A percentile compares a stretch with the other conserved stretches of the same genome.
Conservation (phyloP, 2,888 invertebrate genomes). For the Cosmia pyralina region DNA sequence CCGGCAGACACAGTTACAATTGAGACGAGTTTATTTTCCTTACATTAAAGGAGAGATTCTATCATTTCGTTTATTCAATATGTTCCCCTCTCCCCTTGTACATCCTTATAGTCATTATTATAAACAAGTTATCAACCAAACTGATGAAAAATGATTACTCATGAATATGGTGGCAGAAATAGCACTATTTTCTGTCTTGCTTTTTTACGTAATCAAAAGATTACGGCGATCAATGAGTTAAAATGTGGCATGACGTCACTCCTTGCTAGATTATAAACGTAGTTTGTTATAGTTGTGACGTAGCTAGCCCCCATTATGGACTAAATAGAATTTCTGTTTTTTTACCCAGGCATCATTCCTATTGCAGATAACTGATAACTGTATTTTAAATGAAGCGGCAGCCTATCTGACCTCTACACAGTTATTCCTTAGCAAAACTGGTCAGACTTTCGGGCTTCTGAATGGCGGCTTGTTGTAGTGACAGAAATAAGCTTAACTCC, state of each 20-base stretch:
- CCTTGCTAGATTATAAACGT: no score
- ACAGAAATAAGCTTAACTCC: no score
- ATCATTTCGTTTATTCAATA: neutral
- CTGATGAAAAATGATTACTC: neutral
- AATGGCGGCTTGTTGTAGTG: neutral
- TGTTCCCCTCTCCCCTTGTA: no score
- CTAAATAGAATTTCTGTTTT: no score
- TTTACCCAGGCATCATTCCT: no score
- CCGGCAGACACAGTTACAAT: neutral
- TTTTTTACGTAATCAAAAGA: no score
- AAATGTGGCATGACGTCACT: no score
- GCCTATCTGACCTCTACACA: neutral
- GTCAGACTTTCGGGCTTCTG: neutral
- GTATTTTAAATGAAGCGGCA: neutral
- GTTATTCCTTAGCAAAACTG: neutral
- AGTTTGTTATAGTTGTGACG: no score
- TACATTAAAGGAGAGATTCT: neutral
- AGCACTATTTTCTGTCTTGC: neutral
- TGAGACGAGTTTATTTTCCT: slow-evolving; percentile 11
- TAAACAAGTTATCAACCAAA: no score
- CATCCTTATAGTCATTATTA: neutral
- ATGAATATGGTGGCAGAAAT: neutral
- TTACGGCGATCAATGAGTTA: no score
- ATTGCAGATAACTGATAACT: neutral
- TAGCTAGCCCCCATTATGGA: no score